These are phyloP conservation scores for Heliconius ethilla DNA, from an alignment of 2,888 invertebrate species.

Conservation along the genomic window DNA sequence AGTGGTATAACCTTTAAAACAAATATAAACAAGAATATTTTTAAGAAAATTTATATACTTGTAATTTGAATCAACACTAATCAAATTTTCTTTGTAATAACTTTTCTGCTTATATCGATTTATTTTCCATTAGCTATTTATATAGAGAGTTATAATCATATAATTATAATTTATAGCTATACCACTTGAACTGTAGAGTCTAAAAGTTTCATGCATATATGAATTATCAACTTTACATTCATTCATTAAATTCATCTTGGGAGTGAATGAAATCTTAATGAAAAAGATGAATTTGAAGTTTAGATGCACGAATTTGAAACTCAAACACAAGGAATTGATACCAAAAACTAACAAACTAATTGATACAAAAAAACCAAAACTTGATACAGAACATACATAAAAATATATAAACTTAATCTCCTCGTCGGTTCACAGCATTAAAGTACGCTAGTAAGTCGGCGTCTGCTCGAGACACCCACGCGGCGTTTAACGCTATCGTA, in stretches of 20 bases:
- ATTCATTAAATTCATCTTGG: background rate
- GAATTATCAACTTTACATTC: background rate
- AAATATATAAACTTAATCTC: slow-evolving; percentile 14
- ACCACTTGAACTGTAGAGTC: background rate
- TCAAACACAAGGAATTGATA: background rate
- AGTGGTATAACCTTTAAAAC: slow-evolving; percentile 4
- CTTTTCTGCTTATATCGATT: background rate
- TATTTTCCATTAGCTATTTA: background rate
- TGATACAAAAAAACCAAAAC: background rate
- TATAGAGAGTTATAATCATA: background rate
- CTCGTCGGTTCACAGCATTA: slow-evolving; percentile 47
- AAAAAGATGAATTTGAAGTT: background rate
- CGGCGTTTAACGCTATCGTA: slow-evolving; percentile 89
- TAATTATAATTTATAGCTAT: background rate
- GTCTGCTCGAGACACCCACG: slow-evolving; percentile 87
- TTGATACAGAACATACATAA: background rate
- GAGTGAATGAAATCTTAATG: background rate
- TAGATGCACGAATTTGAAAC: background rate
- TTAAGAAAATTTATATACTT: too few species aligned
- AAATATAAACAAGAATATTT: background rate
- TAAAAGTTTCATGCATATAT: background rate
- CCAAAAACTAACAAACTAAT: background rate
- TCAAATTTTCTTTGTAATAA: background rate
- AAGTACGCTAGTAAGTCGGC: slow-evolving; percentile 73
- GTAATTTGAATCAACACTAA: background rate